Evolutionary conservation across 2,113 vertebrate genomes (phyloP).

Genomic region (Arvicanthis niloticus): DNA sequence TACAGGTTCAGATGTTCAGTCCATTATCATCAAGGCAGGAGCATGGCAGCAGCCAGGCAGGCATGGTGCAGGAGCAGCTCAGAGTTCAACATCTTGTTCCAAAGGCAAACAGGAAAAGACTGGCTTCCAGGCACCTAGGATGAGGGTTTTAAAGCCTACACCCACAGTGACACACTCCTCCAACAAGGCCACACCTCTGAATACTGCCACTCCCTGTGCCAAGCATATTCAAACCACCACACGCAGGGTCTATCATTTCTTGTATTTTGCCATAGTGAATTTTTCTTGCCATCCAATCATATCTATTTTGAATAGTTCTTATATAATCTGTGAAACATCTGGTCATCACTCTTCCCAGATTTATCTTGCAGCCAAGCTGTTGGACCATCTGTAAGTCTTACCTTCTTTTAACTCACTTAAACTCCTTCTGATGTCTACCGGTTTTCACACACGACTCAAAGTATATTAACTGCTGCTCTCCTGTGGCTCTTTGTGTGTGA

Average conservation of each 20-base stretch:
- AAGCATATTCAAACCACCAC: too few species aligned
- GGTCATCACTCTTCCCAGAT: neutral
- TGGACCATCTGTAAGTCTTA: slow-evolving; percentile 38
- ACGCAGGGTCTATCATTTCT: slow-evolving; percentile 37
- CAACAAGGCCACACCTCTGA: too few species aligned
- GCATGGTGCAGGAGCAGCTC: too few species aligned
- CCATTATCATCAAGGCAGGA: too few species aligned
- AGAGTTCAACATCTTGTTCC: too few species aligned
- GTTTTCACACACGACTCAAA: slow-evolving; percentile 44
- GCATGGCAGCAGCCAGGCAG: too few species aligned
- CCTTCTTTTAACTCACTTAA: slow-evolving; percentile 55
- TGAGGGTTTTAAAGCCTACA: too few species aligned
- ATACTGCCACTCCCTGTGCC: too few species aligned
- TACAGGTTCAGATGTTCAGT: too few species aligned
- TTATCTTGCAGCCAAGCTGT: slow-evolving; percentile 38
- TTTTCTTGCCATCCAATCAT: slow-evolving; percentile 31
- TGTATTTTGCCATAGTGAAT: slow-evolving; percentile 26
- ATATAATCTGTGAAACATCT: slow-evolving; percentile 30
- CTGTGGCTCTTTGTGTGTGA: neutral
- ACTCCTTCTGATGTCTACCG: slow-evolving; percentile 26
- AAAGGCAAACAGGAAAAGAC: too few species aligned
- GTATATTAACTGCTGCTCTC: slow-evolving; percentile 10
- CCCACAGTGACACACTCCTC: too few species aligned
- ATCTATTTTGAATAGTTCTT: slow-evolving; percentile 42
- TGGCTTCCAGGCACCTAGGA: too few species aligned